phyloP scores from a whole-genome alignment of 64 coral and sea anemone species.

The Acropora tenuis region DNA sequence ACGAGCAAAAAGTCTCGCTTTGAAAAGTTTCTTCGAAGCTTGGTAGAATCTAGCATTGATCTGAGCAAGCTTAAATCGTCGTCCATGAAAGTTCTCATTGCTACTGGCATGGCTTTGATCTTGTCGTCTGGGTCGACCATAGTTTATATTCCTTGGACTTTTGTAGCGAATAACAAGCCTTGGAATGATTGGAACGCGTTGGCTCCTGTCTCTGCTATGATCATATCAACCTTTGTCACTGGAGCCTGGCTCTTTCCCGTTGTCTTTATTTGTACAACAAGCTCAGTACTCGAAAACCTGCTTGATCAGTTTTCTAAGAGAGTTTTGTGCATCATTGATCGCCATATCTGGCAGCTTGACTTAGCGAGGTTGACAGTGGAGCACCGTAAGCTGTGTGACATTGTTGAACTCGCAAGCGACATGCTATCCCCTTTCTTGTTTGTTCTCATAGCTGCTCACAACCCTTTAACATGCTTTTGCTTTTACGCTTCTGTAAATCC shows the following conservation, averaged over 20 bases:
- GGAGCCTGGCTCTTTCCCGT: not conserved
- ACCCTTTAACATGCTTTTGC: not conserved
- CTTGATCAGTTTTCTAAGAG: not conserved
- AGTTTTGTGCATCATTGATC: not conserved
- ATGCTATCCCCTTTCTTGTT: slow-evolving; percentile 1
- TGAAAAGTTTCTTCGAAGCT: not conserved
- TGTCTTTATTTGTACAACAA: not conserved
- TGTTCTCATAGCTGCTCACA: not conserved
- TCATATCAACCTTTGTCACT: not conserved
- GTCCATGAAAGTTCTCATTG: not conserved
- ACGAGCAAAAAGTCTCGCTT: not conserved
- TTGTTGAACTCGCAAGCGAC: not conserved
- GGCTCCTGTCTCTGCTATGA: not conserved
- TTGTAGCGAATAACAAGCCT: not conserved
- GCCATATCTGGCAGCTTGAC: not conserved
- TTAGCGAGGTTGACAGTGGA: not conserved
- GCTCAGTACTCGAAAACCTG: not conserved
- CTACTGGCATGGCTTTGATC: not conserved
- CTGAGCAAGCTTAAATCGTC: not conserved
- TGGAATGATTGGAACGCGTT: slow-evolving; percentile 2
- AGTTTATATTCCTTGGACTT: too few relatives aligned
- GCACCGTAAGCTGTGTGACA: not conserved
- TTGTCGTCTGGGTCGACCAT: not conserved
- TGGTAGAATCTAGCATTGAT: not conserved
- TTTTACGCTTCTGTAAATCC: not conserved